Percentiles rank a stretch among this genome's conserved stretches.
phyloP scores from a whole-genome alignment of 2,797 vertebrate species.

The Macropodus opercularis region DNA sequence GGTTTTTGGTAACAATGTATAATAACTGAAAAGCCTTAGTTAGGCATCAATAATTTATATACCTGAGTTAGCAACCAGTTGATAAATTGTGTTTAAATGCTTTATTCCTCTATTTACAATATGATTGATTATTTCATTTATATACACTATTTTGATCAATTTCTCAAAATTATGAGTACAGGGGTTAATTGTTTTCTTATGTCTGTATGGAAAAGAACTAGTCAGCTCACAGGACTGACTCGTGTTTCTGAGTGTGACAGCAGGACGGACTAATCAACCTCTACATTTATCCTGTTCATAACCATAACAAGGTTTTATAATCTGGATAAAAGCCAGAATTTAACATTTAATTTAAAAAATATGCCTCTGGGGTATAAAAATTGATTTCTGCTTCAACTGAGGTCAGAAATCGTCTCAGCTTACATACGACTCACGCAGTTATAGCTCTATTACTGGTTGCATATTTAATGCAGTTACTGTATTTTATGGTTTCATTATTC shows the following conservation, averaged over 20 bases:
- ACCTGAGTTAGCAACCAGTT: no score
- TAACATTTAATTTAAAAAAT: neutral
- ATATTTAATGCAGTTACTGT: constrained; percentile 3
- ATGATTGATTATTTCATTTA: no score
- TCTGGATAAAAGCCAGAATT: neutral
- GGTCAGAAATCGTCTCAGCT: neutral
- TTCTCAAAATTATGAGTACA: no score
- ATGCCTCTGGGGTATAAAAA: neutral
- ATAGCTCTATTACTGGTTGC: neutral
- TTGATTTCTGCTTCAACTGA: neutral
- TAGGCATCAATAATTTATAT: no score
- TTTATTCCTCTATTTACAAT: no score
- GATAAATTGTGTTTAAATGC: no score
- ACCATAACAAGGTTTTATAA: neutral
- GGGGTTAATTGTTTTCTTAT: no score
- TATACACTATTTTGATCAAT: no score
- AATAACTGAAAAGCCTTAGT: no score
- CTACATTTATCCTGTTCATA: neutral
- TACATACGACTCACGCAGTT: no score
- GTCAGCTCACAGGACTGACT: neutral
- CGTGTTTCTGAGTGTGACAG: neutral
- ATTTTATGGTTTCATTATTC: constrained; percentile 3
- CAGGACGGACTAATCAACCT: no score
- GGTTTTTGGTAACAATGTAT: no score
- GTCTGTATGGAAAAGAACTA: neutral